phyloP scores from a whole-genome alignment of 2,888 invertebrate genomes.

The Diabrotica balteata region DNA sequence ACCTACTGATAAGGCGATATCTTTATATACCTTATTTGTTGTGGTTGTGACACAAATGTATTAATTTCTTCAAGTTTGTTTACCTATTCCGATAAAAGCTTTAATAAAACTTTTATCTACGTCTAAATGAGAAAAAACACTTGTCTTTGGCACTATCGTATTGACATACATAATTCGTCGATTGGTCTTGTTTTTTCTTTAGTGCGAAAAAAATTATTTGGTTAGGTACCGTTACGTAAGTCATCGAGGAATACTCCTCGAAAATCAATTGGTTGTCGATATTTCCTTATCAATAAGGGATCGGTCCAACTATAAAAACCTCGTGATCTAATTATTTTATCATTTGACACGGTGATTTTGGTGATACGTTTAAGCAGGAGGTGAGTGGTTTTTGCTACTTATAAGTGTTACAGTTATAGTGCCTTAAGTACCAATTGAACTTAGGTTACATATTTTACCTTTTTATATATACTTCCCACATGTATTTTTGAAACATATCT shows the following conservation, averaged over 20 bases:
- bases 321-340: conserved; percentile 41
- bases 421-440: too few species aligned
- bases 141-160: conserved; percentile 17
- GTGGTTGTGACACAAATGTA: conserved; percentile 26
- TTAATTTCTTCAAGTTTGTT: conserved; percentile 37
- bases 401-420: not conserved
- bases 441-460: too few species aligned
- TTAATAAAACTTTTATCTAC: conserved; percentile 34
- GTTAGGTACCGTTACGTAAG: conserved; percentile 26
- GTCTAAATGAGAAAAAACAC: conserved; percentile 19
- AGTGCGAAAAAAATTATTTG: conserved; percentile 31
- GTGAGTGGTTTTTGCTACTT: conserved; percentile 15
- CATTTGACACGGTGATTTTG: conserved; percentile 40
- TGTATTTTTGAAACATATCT: too few species aligned
- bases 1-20: conserved; percentile 24
- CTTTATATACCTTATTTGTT: conserved; percentile 21
- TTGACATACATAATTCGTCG: conserved; percentile 30
- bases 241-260: conserved; percentile 30
- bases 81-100: conserved; percentile 31
- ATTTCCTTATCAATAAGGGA: conserved; percentile 43
- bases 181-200: conserved; percentile 32
- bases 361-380: conserved; percentile 20
- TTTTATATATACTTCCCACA: too few species aligned
- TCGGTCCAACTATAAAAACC: conserved; percentile 44
- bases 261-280: conserved; percentile 43